Evolutionary conservation across 53 echinoderm and acorn worm genomes (phyloP), one percentile per base, ranked within the genome.

Genomic region (Paelopatides confundens): DNA sequence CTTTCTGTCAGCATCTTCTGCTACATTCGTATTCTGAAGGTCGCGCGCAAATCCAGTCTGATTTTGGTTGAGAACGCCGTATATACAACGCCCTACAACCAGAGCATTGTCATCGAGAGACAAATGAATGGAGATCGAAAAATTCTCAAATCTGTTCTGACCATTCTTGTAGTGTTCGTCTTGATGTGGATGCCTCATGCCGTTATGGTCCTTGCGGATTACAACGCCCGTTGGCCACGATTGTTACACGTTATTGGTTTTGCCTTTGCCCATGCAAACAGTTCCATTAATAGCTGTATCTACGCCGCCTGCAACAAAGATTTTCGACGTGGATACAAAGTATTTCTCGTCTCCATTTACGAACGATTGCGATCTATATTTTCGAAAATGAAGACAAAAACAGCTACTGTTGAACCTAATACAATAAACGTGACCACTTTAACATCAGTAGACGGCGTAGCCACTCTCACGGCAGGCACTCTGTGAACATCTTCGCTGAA

Each of bases 171-270:
- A 32, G 91, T 86, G 58, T 95, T 95, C 40, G 3, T 87, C 37
- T 13, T 96, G 70, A 96, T 96, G 96, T 96, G 96, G 96, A 86
- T 88, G 11, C 95, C 96, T 23, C 93, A 96, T 71, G 89, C 89
- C 23, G 26, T 88, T 74, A 81, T 92, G 58, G 90, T 90, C 18
- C 69, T 96, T 31, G 87, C 86, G 14, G 93, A 91, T 66, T 82
- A 82, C 34, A 17, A 89, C 33, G 79, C 74, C 18, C 67, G 65
- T 5, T 96, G 96, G 96, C 82, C 96, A 3, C 83, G 85, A 1
- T 71, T 32, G 29, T 26, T 87, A 8, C 89, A 91, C 49, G 89
- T 96, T 7, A 10, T 96, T 38, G 89, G 87, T 4, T 65, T 82
- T 0, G 65, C 86, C 30, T 53, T 96, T 71, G 96, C 93, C 2